Evolutionary conservation across 1,140 invertebrate species (phyloP).

Genomic region (Heterodera schachtii): DNA sequence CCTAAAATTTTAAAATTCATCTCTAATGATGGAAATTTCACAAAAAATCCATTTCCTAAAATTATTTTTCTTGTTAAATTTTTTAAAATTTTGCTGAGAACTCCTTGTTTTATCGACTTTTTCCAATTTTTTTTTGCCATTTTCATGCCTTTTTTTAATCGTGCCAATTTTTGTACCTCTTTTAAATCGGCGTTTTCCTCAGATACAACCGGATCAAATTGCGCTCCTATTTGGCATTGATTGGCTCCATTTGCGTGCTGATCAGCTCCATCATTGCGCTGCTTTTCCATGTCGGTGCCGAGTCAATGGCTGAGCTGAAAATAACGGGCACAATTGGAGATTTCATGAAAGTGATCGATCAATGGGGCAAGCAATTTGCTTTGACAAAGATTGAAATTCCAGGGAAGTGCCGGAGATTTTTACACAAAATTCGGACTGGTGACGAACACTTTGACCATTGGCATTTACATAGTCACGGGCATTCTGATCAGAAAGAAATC

Average conservation of each 20-base stretch:
- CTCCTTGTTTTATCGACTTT: too few species aligned
- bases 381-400: neutral
- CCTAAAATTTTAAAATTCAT: too few species aligned
- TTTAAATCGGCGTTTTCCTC: neutral
- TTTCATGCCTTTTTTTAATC: too few species aligned
- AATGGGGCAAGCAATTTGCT: neutral
- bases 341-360: neutral
- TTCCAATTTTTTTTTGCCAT: too few species aligned
- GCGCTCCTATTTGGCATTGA: neutral
- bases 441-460: slow-evolving; percentile 1
- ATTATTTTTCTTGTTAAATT: too few species aligned
- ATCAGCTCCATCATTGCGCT: neutral
- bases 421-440: neutral
- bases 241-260: neutral
- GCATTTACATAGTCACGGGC: neutral
- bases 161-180: neutral
- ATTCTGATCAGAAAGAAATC: neutral
- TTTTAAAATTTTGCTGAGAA: too few species aligned
- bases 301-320: neutral
- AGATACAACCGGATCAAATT: slow-evolving; percentile 13
- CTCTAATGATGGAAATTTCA: too few species aligned
- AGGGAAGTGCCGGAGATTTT: neutral
- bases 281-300: neutral
- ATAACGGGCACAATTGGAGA: neutral
- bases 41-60: too few species aligned